Evolutionary conservation across 1,140 invertebrate species (phyloP), one percentile per base, ranked within the genome.

Genomic region (Cyclina sinensis): DNA sequence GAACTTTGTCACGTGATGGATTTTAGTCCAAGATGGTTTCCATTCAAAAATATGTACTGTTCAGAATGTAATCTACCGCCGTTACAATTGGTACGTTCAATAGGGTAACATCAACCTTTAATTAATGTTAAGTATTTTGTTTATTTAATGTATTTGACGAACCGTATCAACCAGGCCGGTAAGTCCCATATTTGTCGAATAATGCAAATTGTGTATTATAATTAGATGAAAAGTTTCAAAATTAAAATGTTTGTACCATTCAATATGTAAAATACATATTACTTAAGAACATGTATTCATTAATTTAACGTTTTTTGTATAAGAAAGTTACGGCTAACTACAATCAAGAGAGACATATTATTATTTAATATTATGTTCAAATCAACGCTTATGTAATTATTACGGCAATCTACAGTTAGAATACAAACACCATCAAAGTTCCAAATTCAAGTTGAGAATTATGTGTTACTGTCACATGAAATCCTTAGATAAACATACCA

Each of bases 31-130:
- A 65, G 59, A 65, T 65, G 59, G 59, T 65, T 30, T 65, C 59
- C 59, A 9, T 65, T 21, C 59, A 65, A 65, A 30, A 65, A 65
- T 65, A 65, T 65, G 59, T 65, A 65, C 30, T 65, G 59, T 35
- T 65, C 59, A 4, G 24, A 65, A 16, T 65, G 59, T 30, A 65
- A 65, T 65, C 27, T 65, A 30, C 59, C 59, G 24, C 59, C 59
- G 16, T 65, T 18, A 27, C n/a, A 65, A 65, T 35, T 27, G 59
- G 59, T 65, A n/a, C 4, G 59, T 65, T 43, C 5, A 43, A 43
- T n/a, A n/a, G 48, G 18, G 9, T 11, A 51, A 51, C 9, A 9
- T 9, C 43, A 7, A 43, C 43, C 14, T 43, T 7, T 7, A 43
- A 43, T 7, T 43, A 43, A 7, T 7, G 43, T 43, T 43, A 43